Evolutionary conservation across 2,113 vertebrate genomes (phyloP), one percentile per base, ranked within the genome.

Genomic region (Microcebus ravelobensis): DNA sequence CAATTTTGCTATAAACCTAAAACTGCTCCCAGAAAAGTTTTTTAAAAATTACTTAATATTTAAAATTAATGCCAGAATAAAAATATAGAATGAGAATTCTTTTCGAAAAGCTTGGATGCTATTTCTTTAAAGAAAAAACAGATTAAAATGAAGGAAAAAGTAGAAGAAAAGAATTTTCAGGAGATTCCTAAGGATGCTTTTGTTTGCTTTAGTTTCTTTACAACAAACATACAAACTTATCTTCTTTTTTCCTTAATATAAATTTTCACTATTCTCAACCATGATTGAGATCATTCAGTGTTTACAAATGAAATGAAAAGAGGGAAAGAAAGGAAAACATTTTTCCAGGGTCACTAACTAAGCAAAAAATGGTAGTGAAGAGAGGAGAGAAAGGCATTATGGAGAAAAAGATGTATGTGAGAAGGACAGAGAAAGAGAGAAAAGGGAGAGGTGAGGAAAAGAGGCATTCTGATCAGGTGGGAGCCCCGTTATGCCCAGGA

Each of bases 41-140:
- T 85, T 27, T 25, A 59, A 82, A 52, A 86, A 52, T 18, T 36
- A 52, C 25, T 52, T 70, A 29, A 36, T 36, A n/a, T 80, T 86
- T 39, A 5, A 42, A 96, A 87, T 42, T 52, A 92, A 67, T 67
- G 39, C 34, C 18, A 65, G 20, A 48, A 84, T 48, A 80, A 50
- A 67, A 65, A 89, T 65, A 86, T 14, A 74, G 31, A 94, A 95
- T 85, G 71, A 89, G 36, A 85, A 59, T 68, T 90, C 14, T 67
- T 70, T 81, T 81, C 80, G 27, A 34, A 88, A 88, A 73, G 48
- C 73, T 89, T 88, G 48, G 81, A 42, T 87, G 50, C 36, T 42
- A 52, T 79, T 80, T 94, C 91, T 73, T 65, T 87, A 55, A 59
- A 14, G 14, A 29, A 61, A 11, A 57, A 79, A 2, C 9, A 73